A percentile compares a stretch with the other conserved stretches of the same genome.
phyloP scores from a whole-genome alignment of 2,888 invertebrate genomes.

The Leucophenga montana region DNA sequence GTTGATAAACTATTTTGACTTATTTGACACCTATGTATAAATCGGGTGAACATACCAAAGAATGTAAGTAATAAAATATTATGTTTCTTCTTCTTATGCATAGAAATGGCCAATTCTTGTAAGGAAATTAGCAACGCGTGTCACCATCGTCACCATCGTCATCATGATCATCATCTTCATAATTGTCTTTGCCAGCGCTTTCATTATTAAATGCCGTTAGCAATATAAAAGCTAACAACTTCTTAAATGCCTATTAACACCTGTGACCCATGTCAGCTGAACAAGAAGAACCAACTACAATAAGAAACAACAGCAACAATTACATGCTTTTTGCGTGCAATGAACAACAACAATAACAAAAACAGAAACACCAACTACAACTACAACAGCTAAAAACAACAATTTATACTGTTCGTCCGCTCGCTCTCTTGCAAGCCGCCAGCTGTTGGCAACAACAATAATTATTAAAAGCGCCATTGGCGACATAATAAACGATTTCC shows the following conservation, averaged over 20 bases:
- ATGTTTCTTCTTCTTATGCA: too few relatives aligned
- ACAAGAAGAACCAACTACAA: not conserved
- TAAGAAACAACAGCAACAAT: not conserved
- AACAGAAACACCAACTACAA: constrained; percentile 7
- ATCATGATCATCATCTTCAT: too few relatives aligned
- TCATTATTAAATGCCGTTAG: not conserved
- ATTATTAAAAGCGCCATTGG: constrained; percentile 61
- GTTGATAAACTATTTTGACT: too few relatives aligned
- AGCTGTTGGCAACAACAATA: constrained; percentile 29
- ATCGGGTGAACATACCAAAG: too few relatives aligned
- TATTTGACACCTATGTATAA: too few relatives aligned
- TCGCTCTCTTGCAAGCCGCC: not conserved
- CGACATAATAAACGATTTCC: constrained; percentile 68
- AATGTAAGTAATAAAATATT: too few relatives aligned
- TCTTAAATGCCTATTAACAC: constrained; percentile 24
- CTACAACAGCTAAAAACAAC: too few relatives aligned
- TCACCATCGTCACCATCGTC: too few relatives aligned
- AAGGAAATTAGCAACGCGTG: too few relatives aligned
- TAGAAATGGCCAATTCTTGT: too few relatives aligned
- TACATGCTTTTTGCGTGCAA: constrained; percentile 13
- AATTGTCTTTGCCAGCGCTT: too few relatives aligned
- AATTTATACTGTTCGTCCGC: not conserved
- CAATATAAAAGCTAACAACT: constrained; percentile 18
- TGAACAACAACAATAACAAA: not conserved
- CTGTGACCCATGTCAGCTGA: constrained; percentile 17